A percentile compares a stretch with the other conserved stretches of the same genome.
Evolutionary conservation across 64 coral and sea anemone genomes (phyloP).

Genomic region (Pocillopora verrucosa): DNA sequence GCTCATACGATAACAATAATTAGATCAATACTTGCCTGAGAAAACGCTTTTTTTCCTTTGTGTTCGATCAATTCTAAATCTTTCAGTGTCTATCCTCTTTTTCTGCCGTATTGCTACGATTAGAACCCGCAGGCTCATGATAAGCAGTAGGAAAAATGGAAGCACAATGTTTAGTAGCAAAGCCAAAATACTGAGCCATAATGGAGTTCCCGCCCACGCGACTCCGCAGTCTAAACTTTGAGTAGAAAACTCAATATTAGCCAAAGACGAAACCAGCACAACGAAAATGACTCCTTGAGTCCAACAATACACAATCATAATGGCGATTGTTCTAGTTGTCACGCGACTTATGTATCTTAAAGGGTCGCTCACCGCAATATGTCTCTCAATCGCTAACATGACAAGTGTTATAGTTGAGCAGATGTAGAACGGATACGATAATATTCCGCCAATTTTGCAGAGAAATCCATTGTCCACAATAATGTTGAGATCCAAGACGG

Average conservation of each 20-base stretch:
- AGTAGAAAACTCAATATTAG: constrained; percentile 42
- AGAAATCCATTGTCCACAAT: constrained; percentile 31
- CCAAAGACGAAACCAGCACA: background rate
- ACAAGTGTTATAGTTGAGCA: constrained; percentile 54
- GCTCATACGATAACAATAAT: background rate
- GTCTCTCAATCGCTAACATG: constrained; percentile 51
- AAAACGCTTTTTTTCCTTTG: constrained; percentile 20
- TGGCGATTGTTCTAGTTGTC: constrained; percentile 1
- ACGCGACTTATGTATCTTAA: constrained; percentile 41
- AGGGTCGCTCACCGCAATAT: constrained; percentile 58
- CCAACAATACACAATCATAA: constrained; percentile 56
- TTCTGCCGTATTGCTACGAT: constrained; percentile 47
- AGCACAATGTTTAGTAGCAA: constrained; percentile 39
- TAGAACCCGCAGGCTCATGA: constrained; percentile 47
- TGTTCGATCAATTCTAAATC: background rate
- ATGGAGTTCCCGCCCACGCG: constrained; percentile 43
- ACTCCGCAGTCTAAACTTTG: constrained; percentile 62
- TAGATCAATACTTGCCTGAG: background rate
- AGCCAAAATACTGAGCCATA: constrained; percentile 38
- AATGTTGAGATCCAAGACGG: constrained; percentile 38
- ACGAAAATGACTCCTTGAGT: constrained; percentile 24
- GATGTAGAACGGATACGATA: constrained; percentile 58
- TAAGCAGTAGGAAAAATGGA: constrained; percentile 49
- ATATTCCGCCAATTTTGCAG: constrained; percentile 44
- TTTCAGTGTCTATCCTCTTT: constrained; percentile 32